These are phyloP conservation scores for Delia radicum DNA, from an alignment of 1,140 invertebrate genomes.

Conservation along the genomic window DNA sequence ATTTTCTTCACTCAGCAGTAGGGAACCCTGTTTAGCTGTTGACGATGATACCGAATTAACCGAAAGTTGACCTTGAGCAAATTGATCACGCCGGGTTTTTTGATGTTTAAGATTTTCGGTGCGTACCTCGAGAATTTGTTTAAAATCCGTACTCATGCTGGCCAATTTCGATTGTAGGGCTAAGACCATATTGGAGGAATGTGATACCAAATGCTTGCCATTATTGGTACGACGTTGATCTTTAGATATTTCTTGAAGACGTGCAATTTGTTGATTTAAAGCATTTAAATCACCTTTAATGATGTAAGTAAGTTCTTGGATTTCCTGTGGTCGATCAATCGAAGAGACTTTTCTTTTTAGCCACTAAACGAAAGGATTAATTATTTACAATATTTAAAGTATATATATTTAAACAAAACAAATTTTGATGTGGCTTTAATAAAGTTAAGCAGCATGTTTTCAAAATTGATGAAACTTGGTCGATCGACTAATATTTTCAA, in stretches of 20 bases:
- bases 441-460: too few relatives aligned
- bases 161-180: slow-evolving; percentile 93
- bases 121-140: slow-evolving; percentile 87
- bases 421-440: too few relatives aligned
- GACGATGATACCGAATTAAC: slow-evolving; percentile 72
- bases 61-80: slow-evolving; percentile 74
- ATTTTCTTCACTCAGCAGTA: slow-evolving; percentile 65
- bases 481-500: too few relatives aligned
- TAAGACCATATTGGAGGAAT: slow-evolving; percentile 94
- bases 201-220: slow-evolving; percentile 84
- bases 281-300: slow-evolving; percentile 95
- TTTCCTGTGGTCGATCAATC: slow-evolving; percentile 93
- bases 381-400: too few relatives aligned
- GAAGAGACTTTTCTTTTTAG: slow-evolving; percentile 95
- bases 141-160: slow-evolving; percentile 95
- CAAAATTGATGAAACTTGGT: too few relatives aligned
- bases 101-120: slow-evolving; percentile 95
- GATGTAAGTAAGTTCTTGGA: slow-evolving; percentile 96
- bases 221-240: slow-evolving; percentile 64
- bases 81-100: slow-evolving; percentile 90
- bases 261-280: slow-evolving; percentile 94
- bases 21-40: slow-evolving; percentile 60
- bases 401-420: too few relatives aligned
- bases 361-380: slow-evolving; percentile 69
- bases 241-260: slow-evolving; percentile 76